phyloP scores from a whole-genome alignment of 2,888 invertebrate genomes.

The Eubasilissa splendida region DNA sequence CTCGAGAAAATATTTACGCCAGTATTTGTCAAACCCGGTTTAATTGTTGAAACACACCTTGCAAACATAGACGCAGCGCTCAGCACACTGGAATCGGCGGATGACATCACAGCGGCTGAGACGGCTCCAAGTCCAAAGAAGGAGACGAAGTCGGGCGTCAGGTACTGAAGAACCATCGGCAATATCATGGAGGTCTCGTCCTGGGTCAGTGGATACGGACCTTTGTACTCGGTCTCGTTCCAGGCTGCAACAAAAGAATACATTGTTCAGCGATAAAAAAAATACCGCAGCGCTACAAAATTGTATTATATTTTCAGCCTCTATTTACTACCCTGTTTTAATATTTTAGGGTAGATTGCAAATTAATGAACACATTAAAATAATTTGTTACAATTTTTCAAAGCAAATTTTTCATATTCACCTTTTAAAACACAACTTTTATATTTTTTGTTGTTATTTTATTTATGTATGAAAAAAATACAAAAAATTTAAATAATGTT shows the following conservation, averaged over 20 bases:
- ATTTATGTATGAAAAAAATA: too few relatives aligned
- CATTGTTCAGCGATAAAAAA: neutral
- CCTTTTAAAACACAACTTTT: too few relatives aligned
- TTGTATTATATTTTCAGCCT: too few relatives aligned
- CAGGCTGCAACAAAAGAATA: constrained; percentile 80
- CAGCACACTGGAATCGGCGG: constrained; percentile 97
- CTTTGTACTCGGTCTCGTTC: constrained; percentile 92
- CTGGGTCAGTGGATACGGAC: constrained; percentile 81
- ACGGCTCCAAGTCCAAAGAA: constrained; percentile 99
- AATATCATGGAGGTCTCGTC: constrained; percentile 94
- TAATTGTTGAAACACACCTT: constrained; percentile 63
- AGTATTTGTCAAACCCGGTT: neutral
- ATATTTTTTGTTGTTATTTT: too few relatives aligned
- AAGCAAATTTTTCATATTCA: too few relatives aligned
- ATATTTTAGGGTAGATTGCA: too few relatives aligned
- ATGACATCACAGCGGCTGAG: constrained; percentile 99
- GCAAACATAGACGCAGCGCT: constrained; percentile 99
- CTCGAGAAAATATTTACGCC: neutral
- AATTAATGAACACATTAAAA: too few relatives aligned
- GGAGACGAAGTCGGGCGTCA: constrained; percentile 96
- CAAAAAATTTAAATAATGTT: too few relatives aligned
- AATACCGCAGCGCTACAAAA: neutral
- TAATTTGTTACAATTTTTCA: too few relatives aligned
- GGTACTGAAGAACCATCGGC: constrained; percentile 96
- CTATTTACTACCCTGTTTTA: too few relatives aligned